These are phyloP conservation scores for Gopherus evgoodei DNA, from an alignment of 2,113 vertebrate species.

Conservation along the genomic window DNA sequence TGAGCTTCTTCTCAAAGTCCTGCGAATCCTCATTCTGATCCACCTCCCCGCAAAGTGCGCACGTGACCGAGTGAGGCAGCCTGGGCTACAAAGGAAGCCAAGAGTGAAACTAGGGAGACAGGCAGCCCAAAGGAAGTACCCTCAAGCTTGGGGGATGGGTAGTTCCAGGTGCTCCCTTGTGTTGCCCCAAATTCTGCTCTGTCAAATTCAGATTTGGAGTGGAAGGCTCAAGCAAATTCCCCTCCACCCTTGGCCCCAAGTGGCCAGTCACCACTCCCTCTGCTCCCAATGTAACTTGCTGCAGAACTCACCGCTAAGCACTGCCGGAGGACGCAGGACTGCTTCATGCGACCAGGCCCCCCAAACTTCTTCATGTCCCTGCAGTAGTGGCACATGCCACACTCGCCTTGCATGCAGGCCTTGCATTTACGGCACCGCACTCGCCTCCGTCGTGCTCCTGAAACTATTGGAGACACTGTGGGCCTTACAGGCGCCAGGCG, in stretches of 20 bases:
- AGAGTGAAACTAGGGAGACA: slow-evolving; percentile 42
- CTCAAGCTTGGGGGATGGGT: not conserved
- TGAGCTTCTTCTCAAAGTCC: slow-evolving; percentile 90
- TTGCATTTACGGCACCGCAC: slow-evolving; percentile 94
- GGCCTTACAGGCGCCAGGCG: slow-evolving; percentile 84
- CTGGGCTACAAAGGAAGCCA: slow-evolving; percentile 86
- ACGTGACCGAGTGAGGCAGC: slow-evolving; percentile 93
- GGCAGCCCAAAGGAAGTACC: not conserved
- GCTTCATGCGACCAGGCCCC: slow-evolving; percentile 94
- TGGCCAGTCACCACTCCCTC: rapidly evolving
- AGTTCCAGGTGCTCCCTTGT: not conserved
- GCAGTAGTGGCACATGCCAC: slow-evolving; percentile 94
- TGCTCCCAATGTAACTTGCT: not conserved
- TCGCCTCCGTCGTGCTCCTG: slow-evolving; percentile 87
- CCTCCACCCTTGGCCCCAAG: not conserved
- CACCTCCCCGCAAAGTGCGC: slow-evolving; percentile 93
- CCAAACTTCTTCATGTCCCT: slow-evolving; percentile 97
- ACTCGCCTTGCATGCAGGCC: slow-evolving; percentile 92
- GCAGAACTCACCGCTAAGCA: slow-evolving; percentile 89
- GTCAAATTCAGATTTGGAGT: not conserved
- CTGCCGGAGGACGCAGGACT: slow-evolving; percentile 92
- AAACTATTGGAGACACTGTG: slow-evolving; percentile 85
- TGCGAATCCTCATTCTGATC: slow-evolving; percentile 90
- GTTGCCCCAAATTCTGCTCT: not conserved
- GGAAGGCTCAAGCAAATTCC: not conserved